Conservation (phyloP, 2,797 vertebrate genomes). For the Nyctibius grandis region DNA sequence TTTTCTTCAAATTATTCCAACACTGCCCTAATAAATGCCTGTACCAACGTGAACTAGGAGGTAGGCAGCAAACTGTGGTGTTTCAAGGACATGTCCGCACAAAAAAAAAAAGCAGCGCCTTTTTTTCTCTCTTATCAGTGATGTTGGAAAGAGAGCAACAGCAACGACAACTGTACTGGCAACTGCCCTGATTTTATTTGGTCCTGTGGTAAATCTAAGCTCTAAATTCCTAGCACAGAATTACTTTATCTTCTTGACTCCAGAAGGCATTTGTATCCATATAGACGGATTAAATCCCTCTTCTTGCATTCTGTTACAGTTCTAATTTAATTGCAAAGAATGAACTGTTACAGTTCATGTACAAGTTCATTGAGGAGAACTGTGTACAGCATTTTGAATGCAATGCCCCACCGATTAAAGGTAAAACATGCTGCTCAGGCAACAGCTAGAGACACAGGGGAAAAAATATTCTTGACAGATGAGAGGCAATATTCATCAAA, state of each 20-base stretch:
- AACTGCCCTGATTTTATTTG: neutral
- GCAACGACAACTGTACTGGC: fast-evolving
- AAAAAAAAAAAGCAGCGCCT: neutral
- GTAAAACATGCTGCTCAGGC: slow-evolving; percentile 25
- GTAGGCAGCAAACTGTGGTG: neutral
- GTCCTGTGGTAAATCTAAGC: neutral
- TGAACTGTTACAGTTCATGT: neutral
- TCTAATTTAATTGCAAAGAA: neutral
- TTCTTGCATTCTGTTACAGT: neutral
- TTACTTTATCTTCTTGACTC: neutral
- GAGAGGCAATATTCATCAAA: slow-evolving; percentile 4
- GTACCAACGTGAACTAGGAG: neutral
- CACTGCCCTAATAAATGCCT: neutral
- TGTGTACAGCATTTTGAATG: neutral
- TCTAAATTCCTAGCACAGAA: neutral
- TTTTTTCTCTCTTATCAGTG: neutral
- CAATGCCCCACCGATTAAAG: neutral
- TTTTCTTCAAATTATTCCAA: neutral
- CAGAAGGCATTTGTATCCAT: neutral
- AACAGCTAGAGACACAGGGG: neutral
- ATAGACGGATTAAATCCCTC: neutral
- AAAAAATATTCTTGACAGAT: neutral
- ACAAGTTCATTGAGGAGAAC: neutral
- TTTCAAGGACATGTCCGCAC: neutral
- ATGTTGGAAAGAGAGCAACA: neutral